Conservation (phyloP, 92 coral and sea anemone genomes). For the Umimayanthus chanpuru region DNA sequence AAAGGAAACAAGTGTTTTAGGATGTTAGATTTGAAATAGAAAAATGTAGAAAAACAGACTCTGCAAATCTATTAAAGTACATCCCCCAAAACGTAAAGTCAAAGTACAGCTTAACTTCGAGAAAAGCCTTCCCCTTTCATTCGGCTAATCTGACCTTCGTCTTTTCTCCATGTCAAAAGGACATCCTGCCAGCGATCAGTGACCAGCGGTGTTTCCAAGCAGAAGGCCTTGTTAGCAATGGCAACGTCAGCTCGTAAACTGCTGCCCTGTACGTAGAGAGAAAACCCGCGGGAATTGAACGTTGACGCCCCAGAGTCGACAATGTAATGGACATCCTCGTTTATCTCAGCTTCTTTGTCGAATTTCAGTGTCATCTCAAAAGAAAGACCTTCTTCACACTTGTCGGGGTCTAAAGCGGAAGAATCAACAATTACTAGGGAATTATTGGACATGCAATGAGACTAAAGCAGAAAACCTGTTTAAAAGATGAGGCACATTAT, state of each 20-base stretch:
- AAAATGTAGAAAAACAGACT: not conserved
- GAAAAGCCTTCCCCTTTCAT: not conserved
- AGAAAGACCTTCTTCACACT: constrained; percentile 88
- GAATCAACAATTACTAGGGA: not conserved
- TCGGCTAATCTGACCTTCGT: constrained; percentile 66
- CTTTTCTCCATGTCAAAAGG: constrained; percentile 82
- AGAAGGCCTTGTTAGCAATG: constrained; percentile 79
- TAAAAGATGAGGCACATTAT: no score
- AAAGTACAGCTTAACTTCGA: not conserved
- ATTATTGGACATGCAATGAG: not conserved
- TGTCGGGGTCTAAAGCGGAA: constrained; percentile 74
- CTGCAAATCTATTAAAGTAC: not conserved
- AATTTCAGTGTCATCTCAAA: constrained; percentile 94
- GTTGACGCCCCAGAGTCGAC: constrained; percentile 98
- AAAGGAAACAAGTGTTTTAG: not conserved
- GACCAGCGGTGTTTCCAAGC: constrained; percentile 80
- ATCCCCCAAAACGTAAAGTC: not conserved
- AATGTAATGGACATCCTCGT: constrained; percentile 79
- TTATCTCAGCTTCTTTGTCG: constrained; percentile 68
- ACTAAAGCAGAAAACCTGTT: no score
- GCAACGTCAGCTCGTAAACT: constrained; percentile 94
- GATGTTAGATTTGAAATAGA: not conserved
- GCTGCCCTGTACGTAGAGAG: constrained; percentile 82
- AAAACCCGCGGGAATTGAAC: constrained; percentile 94
- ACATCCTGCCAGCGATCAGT: constrained; percentile 91